Evolutionary conservation across 2,797 vertebrate genomes (phyloP).

Genomic region (Spheniscus humboldti): DNA sequence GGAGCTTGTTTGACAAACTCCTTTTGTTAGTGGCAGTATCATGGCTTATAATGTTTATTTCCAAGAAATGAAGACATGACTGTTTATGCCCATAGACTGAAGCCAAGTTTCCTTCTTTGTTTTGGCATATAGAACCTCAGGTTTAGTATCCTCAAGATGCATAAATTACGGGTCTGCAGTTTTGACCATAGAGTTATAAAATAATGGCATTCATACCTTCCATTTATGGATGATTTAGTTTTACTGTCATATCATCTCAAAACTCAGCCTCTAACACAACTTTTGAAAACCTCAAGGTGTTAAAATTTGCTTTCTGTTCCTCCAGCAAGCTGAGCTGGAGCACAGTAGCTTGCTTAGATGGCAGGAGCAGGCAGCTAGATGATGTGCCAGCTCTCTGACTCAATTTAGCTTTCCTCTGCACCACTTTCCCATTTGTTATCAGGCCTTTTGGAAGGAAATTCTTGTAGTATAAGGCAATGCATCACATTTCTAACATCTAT

Average conservation of each 20-base stretch:
- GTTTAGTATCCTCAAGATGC: neutral
- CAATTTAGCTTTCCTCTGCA: neutral
- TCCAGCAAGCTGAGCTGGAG: neutral
- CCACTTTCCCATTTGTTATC: neutral
- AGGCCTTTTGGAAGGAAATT: neutral
- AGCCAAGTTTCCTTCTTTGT: constrained; percentile 8
- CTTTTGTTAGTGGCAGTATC: neutral
- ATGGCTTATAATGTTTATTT: neutral
- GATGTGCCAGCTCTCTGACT: neutral
- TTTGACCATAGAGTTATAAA: neutral
- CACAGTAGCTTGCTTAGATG: neutral
- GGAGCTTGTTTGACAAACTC: neutral
- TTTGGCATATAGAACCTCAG: neutral
- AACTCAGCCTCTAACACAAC: neutral
- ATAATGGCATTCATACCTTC: neutral
- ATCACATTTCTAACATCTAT: neutral
- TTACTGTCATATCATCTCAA: neutral
- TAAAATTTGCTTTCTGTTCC: neutral
- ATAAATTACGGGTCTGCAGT: neutral
- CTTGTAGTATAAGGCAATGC: neutral
- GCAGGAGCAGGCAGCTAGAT: neutral
- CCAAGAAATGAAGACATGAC: neutral
- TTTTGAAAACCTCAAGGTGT: neutral
- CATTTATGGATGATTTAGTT: neutral
- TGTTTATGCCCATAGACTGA: neutral